phyloP scores from a whole-genome alignment of 2,113 vertebrate genomes.

The Ailuropoda melanoleuca region DNA sequence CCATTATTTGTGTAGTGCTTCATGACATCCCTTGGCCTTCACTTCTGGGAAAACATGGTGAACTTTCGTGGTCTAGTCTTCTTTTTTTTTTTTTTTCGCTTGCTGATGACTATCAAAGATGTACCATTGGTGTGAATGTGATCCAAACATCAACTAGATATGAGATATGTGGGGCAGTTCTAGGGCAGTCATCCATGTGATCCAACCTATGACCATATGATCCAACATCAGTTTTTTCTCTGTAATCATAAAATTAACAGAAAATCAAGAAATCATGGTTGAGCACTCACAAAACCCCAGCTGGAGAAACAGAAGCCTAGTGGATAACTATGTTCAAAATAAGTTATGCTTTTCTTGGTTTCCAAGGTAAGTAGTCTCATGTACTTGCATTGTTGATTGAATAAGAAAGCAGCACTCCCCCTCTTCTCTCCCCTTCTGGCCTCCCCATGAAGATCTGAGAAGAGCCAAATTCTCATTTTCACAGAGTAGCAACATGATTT shows the following conservation, averaged over 20 bases:
- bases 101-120: neutral
- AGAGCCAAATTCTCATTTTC: neutral
- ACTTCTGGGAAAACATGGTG: neutral
- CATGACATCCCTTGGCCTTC: neutral
- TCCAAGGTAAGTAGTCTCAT: neutral
- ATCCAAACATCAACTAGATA: neutral
- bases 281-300: neutral
- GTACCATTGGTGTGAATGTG: neutral
- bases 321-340: neutral
- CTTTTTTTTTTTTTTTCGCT: neutral
- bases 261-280: neutral
- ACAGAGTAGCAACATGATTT: neutral
- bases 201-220: neutral
- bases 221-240: neutral
- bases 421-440: neutral
- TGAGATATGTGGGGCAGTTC: fast-evolving
- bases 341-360: neutral
- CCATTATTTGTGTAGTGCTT: neutral
- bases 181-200: neutral
- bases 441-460: neutral
- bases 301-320: neutral
- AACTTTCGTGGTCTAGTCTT: neutral
- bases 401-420: neutral
- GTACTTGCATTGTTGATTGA: neutral
- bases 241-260: neutral